A percentile compares a stretch with the other conserved stretches of the same genome.
These are phyloP conservation scores for Triops longicaudatus DNA, from an alignment of 1,140 invertebrate species.

Conservation along the genomic window DNA sequence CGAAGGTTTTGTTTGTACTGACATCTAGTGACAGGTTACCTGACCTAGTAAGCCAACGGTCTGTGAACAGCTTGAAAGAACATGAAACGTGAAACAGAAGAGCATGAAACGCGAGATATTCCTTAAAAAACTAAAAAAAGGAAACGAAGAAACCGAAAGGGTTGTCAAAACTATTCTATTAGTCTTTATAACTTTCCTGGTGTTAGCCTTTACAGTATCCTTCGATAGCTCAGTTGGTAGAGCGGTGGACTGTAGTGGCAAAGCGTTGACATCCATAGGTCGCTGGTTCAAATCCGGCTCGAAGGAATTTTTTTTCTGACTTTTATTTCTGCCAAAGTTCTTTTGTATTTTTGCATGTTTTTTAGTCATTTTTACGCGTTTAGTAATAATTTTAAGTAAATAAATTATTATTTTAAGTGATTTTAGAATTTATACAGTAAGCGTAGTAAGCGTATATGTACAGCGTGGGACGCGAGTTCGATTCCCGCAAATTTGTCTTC, in stretches of 20 bases:
- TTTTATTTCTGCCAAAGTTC: not conserved
- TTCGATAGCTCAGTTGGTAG: constrained; percentile 64
- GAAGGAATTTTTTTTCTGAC: constrained; percentile 44
- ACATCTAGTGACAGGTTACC: too few relatives aligned
- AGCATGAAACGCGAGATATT: too few relatives aligned
- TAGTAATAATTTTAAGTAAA: not conserved
- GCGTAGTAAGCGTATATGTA: too few relatives aligned
- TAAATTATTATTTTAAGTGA: not conserved
- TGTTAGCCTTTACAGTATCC: constrained; percentile 28
- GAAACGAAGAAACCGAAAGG: too few relatives aligned
- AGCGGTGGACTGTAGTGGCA: constrained; percentile 68
- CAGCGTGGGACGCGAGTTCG: not conserved
- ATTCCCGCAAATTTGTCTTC: not conserved
- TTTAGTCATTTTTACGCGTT: not conserved
- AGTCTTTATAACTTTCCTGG: not conserved
- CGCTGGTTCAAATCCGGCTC: constrained; percentile 61
- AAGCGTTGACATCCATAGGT: constrained; percentile 48
- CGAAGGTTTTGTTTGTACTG: too few relatives aligned
- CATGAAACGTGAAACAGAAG: too few relatives aligned
- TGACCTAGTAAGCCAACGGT: too few relatives aligned
- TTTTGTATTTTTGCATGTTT: constrained; percentile 26
- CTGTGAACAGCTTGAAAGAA: too few relatives aligned
- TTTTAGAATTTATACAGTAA: too few relatives aligned
- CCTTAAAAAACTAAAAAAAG: too few relatives aligned
- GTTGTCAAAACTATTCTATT: too few relatives aligned